phyloP scores from a whole-genome alignment of 2,888 invertebrate species.

The Melanophora roralis region DNA sequence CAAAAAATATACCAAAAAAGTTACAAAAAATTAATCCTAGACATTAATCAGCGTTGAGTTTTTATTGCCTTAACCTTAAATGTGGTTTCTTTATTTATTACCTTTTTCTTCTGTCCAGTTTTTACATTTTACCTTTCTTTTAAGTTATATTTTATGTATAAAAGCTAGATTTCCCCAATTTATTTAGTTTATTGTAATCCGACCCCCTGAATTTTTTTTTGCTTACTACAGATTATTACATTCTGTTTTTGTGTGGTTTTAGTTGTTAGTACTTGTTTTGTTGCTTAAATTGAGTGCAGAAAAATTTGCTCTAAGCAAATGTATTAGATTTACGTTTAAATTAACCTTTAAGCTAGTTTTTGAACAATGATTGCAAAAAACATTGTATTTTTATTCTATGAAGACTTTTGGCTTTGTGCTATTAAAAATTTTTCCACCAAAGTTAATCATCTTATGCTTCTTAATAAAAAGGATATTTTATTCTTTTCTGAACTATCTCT shows the following conservation, averaged over 20 bases:
- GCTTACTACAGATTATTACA: constrained; percentile 34
- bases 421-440: too few species aligned
- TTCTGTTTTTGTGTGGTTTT: constrained; percentile 36
- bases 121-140: background rate
- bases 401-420: too few species aligned
- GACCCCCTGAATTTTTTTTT: background rate
- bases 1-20: background rate
- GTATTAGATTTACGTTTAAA: constrained; percentile 31
- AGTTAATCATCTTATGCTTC: too few species aligned
- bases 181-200: background rate
- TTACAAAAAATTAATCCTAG: constrained; percentile 13
- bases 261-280: constrained; percentile 19
- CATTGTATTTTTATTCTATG: too few species aligned
- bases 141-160: too few species aligned
- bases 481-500: too few species aligned
- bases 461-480: too few species aligned
- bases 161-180: too few species aligned
- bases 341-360: background rate
- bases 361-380: too few species aligned
- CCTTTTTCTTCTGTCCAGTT: background rate
- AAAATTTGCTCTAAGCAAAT: background rate
- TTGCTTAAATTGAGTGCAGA: background rate
- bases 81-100: constrained; percentile 38
- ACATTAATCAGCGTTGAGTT: constrained; percentile 62
- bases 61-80: constrained; percentile 59